Conservation (phyloP, 2,797 vertebrate genomes). For the Liasis olivaceus region DNA sequence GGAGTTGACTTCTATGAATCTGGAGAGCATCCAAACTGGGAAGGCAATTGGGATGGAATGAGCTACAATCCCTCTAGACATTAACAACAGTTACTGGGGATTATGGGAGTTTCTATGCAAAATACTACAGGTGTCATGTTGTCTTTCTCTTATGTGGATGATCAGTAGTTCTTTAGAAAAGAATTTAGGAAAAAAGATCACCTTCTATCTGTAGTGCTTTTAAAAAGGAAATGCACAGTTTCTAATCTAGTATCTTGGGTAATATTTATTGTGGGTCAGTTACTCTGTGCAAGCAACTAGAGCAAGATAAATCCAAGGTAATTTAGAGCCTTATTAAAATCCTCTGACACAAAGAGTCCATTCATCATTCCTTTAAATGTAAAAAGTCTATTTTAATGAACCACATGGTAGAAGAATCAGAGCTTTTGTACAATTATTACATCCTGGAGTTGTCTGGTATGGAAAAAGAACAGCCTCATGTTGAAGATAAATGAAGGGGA, state of each 20-base stretch:
- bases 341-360: slow-evolving; percentile 73
- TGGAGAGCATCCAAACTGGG: neutral
- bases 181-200: neutral
- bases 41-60: neutral
- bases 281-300: slow-evolving; percentile 68
- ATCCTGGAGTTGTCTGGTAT: slow-evolving; percentile 44
- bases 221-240: neutral
- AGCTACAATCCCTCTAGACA: neutral
- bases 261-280: slow-evolving; percentile 71
- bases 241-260: slow-evolving; percentile 11
- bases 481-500: slow-evolving; percentile 39
- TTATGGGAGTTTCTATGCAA: neutral
- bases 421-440: slow-evolving; percentile 62
- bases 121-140: neutral
- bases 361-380: slow-evolving; percentile 71
- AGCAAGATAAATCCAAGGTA: slow-evolving; percentile 73
- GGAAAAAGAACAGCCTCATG: slow-evolving; percentile 27
- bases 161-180: neutral
- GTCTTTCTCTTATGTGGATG: neutral
- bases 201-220: neutral
- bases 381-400: slow-evolving; percentile 76
- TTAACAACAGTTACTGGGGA: neutral
- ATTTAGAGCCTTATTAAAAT: slow-evolving; percentile 64
- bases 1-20: neutral
- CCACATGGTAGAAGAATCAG: slow-evolving; percentile 63